Percentiles rank a stretch among this genome's conserved stretches.
These are phyloP conservation scores for Candidula unifasciata DNA, from an alignment of 2,888 invertebrate species.

Conservation along the genomic window DNA sequence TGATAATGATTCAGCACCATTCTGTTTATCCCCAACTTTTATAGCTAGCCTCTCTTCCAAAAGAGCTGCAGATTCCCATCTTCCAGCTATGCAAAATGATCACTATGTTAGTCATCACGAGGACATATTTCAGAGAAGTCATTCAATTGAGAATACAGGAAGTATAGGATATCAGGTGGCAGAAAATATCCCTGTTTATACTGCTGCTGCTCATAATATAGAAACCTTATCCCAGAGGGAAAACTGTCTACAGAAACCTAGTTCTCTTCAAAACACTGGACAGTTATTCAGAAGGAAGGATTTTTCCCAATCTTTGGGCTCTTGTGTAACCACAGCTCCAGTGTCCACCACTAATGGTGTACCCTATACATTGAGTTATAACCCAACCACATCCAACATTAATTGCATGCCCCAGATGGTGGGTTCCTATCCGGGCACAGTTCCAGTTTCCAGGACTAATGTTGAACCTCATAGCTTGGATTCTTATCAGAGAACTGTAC, in stretches of 20 bases:
- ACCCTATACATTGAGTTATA: too few relatives aligned
- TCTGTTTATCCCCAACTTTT: constrained; percentile 48
- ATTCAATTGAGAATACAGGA: background rate
- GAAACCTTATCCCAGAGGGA: background rate
- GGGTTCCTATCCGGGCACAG: too few relatives aligned
- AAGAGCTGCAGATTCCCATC: constrained; percentile 21
- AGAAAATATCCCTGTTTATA: background rate
- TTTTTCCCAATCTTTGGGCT: too few relatives aligned
- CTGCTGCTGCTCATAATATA: background rate
- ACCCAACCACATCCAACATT: too few relatives aligned
- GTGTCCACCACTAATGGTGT: too few relatives aligned
- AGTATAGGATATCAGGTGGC: background rate
- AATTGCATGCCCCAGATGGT: too few relatives aligned
- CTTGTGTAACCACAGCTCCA: too few relatives aligned
- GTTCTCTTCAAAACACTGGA: background rate
- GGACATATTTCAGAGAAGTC: background rate
- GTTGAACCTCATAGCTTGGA: too few relatives aligned
- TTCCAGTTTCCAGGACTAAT: too few relatives aligned
- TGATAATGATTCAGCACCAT: constrained; percentile 28
- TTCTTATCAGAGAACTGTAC: background rate
- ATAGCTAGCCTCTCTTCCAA: constrained; percentile 48
- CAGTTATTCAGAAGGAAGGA: too few relatives aligned
- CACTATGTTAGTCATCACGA: background rate
- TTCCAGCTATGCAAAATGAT: background rate
- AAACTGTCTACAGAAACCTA: background rate